These are phyloP conservation scores for Falco columbarius DNA, from an alignment of 2,797 vertebrate genomes.

Conservation along the genomic window DNA sequence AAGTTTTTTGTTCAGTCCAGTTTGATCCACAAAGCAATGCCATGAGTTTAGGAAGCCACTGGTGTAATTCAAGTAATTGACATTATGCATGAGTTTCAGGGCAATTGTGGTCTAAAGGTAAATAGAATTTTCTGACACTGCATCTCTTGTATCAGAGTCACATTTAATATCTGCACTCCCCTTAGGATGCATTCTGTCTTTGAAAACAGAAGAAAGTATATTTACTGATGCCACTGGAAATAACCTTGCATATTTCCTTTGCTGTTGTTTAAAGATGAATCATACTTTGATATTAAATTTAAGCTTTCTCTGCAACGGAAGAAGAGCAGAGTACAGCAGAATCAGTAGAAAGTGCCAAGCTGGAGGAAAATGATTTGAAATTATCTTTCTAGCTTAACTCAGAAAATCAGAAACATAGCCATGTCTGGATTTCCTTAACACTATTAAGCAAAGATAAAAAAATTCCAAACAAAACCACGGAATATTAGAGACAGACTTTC, in stretches of 20 bases:
- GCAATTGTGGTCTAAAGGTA: neutral
- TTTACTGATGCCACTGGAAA: neutral
- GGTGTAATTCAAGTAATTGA: neutral
- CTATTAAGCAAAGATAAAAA: constrained; percentile 34
- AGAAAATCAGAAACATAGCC: constrained; percentile 8
- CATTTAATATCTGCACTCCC: neutral
- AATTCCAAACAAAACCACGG: neutral
- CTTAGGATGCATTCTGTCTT: neutral
- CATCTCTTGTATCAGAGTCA: neutral
- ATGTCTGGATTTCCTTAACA: constrained; percentile 18
- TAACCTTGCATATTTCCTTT: neutral
- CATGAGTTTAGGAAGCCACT: neutral
- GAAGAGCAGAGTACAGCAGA: neutral
- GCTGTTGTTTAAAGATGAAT: neutral
- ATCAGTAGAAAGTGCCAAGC: neutral
- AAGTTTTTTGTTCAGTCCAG: neutral
- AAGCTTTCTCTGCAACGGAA: neutral
- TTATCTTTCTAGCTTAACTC: constrained; percentile 3
- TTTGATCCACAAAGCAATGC: neutral
- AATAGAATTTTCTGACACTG: neutral
- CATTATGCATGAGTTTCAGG: neutral
- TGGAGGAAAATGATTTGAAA: neutral
- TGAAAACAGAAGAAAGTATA: neutral
- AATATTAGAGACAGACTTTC: constrained; percentile 1
- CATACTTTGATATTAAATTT: neutral